Base-by-base conservation (phyloP, 2,888 invertebrate species). In the Drosophila birchii region DNA sequence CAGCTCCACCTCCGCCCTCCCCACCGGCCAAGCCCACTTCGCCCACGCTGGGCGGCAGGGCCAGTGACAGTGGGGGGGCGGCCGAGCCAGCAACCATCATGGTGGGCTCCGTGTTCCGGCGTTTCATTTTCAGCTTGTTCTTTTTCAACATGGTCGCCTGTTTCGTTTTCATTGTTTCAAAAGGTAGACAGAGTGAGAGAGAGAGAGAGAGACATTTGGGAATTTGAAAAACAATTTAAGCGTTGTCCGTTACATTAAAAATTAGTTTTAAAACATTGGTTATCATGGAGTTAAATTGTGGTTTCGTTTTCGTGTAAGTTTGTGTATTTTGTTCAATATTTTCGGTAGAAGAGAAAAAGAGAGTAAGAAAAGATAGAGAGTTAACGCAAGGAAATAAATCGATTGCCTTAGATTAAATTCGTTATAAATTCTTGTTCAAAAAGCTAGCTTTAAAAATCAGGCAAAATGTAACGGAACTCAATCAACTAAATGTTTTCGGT, bases 121-220 rank as follows among this genome's bases (percentile, higher is more conserved):
- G 95, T 94, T 98, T 98, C 95, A 98, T 98, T 95, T 99, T 99
- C 92, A 95, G 95, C 94, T 97, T 97, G 93, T 96, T 96, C 95
- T 99, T 99, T 96, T 99, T 99, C 94, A 99, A 95, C 99, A 99
- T 99, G 94, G 99, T 99, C 93, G 99, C 99, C 99, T 99, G 72
- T 9, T 38, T 20, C 43, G 53, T 45, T 54, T 54, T 38, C 23
- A 36, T 16, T 11, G 6, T 23, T 53, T 53, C 34, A 36, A 20
- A 20, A 49, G 18, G 47, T 20, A 32, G 12, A 14, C 12, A 49
- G 32, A 32, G 14, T 29, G 4, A 47, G 47, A 29, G 29, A 76
- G 64, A 75, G 32, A 67, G 64, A 78, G 71, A 79, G 61, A 80
- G 55, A 76, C 55, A 51, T 61, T 44, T 32, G 39, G 38, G 32